Evolutionary conservation across 2,888 invertebrate genomes (phyloP), one percentile per base, ranked within the genome.

Genomic region (Nebria salina): DNA sequence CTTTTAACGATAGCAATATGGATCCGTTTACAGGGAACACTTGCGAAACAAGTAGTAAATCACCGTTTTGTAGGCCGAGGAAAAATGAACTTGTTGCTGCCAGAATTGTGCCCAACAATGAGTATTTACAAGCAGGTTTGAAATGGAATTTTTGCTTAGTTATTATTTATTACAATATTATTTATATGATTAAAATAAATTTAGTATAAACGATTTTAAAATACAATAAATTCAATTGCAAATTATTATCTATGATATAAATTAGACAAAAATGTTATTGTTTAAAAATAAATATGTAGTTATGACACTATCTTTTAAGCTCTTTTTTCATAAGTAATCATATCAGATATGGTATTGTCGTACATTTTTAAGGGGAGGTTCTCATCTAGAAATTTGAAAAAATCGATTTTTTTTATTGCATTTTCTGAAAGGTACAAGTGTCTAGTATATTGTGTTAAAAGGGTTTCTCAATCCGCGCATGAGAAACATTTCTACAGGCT

Each of bases 81-180:
- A 81, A 76, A 72, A 81, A 76, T 81, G 81, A 81, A 81, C 73
- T 81, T 41, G 76, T 81, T 25, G 76, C 81, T 25, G 75, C 81
- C 41, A 72, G 81, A 73, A 76, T 81, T 25, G 66, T 65, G 8
- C 81, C 81, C 13, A 54, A 54, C 54, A 54, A 8, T 54, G 77
- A 64, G 15, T 20, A 70, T 41, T 77, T 77, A 54, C 77, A 42
- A 54, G 42, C 77, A 68, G 77, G 54, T 54, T 54, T 54, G 54
- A 54, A 54, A 54, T 11, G 8, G 8, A 11, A 54, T 54, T 54
- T 11, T 54, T 11, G 13, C 6, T 54, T 7, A 54, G 1, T 54
- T 54, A 8, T 54, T 54, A 54, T 34, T 34, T 34, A 34, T 34
- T 20, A 20, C 20, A 20, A 20, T 0, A 20, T 20, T 1, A 20